A percentile compares a stretch with the other conserved stretches of the same genome.
Evolutionary conservation across 2,797 vertebrate genomes (phyloP).

Genomic region (Sciaenops ocellatus): DNA sequence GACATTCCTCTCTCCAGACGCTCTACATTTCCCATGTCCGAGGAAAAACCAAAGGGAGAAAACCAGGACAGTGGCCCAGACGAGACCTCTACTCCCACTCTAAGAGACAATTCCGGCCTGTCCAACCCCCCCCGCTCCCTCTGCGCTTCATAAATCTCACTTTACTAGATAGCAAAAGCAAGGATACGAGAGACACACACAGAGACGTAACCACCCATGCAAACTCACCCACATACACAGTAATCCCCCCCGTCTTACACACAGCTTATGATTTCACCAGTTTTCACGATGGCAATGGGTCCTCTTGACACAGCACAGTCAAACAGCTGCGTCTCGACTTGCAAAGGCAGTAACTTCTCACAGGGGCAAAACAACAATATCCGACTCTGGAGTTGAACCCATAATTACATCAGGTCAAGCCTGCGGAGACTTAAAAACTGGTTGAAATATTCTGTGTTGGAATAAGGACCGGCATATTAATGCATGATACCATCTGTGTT

Average conservation of each 20-base stretch:
- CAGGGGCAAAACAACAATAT: conserved; percentile 56
- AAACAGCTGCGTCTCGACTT: conserved; percentile 48
- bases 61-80: conserved; percentile 50
- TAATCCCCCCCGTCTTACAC: not conserved
- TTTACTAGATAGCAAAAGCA: conserved; percentile 40
- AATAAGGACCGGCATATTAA: conserved; percentile 7
- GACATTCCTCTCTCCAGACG: conserved; percentile 56
- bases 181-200: not conserved
- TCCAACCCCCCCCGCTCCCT: not conserved
- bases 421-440: conserved; percentile 37
- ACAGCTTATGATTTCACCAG: conserved; percentile 9
- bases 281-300: conserved; percentile 1
- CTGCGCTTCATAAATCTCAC: conserved; percentile 55
- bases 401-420: conserved; percentile 43
- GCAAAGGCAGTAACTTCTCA: conserved; percentile 56
- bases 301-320: conserved; percentile 34
- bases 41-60: conserved; percentile 34
- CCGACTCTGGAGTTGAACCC: conserved; percentile 25
- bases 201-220: not conserved
- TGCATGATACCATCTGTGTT: conserved; percentile 18
- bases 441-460: conserved; percentile 16
- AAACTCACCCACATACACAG: conserved; percentile 4
- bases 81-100: conserved; percentile 34
- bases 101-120: conserved; percentile 34
- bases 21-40: conserved; percentile 49